A percentile compares a stretch with the other conserved stretches of the same genome.
phyloP scores from a whole-genome alignment of 2,888 invertebrate genomes.

The Cremastinae sp. region DNA sequence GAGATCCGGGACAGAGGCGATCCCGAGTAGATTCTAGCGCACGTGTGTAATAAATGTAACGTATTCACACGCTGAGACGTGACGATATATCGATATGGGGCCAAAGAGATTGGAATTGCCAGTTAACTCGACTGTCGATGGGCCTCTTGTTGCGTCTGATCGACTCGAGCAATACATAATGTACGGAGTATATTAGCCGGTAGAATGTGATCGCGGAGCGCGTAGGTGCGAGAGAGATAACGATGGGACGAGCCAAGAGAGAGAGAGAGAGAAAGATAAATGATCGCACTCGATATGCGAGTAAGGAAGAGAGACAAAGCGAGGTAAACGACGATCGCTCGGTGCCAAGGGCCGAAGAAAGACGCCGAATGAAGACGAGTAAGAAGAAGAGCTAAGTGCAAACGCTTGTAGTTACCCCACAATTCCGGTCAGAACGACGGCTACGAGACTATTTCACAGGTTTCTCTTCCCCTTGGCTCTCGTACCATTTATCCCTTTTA shows the following conservation, averaged over 20 bases:
- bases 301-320: constrained; percentile 40
- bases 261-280: constrained; percentile 28
- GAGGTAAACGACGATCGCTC: no score
- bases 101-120: constrained; percentile 24
- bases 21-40: not conserved
- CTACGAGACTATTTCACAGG: constrained; percentile 33
- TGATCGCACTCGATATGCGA: constrained; percentile 40
- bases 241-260: constrained; percentile 12
- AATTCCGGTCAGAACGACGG: constrained; percentile 33
- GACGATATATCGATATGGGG: not conserved
- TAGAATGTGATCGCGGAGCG: constrained; percentile 8
- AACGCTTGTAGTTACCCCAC: constrained; percentile 71
- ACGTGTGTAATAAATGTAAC: not conserved
- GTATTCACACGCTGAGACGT: not conserved
- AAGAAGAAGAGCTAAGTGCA: constrained; percentile 74
- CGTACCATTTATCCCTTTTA: constrained; percentile 48
- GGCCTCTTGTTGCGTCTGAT: constrained; percentile 47
- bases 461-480: constrained; percentile 31
- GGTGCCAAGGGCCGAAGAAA: constrained; percentile 13
- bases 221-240: constrained; percentile 4
- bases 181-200: constrained; percentile 44
- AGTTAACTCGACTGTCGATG: constrained; percentile 56
- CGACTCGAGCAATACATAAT: constrained; percentile 35
- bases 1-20: constrained; percentile 30
- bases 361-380: constrained; percentile 27